Percentiles rank a stretch among this genome's conserved stretches.
phyloP scores from a whole-genome alignment of 2,888 invertebrate genomes.

The Perithous albicinctus region DNA sequence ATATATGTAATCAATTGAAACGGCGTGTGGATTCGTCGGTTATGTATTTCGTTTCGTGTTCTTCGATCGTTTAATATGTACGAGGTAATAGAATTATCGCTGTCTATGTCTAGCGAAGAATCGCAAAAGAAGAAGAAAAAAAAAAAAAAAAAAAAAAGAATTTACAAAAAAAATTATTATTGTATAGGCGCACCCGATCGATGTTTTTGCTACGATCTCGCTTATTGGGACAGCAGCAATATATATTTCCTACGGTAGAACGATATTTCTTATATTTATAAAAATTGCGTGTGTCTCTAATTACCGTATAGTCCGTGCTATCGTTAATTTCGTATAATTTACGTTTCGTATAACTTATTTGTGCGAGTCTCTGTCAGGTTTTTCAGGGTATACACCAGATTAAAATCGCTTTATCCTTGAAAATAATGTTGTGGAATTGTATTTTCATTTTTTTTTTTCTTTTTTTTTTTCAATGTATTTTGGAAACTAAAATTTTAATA shows the following conservation, averaged over 20 bases:
- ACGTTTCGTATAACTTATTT: slow-evolving; percentile 35
- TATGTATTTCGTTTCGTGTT: slow-evolving; percentile 35
- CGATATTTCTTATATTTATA: slow-evolving; percentile 53
- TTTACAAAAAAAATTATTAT: not conserved
- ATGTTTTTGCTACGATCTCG: slow-evolving; percentile 41
- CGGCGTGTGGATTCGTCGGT: not conserved
- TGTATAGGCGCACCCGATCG: slow-evolving; percentile 17
- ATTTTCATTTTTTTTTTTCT: slow-evolving; percentile 41
- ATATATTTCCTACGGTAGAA: slow-evolving; percentile 44
- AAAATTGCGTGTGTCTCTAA: slow-evolving; percentile 46
- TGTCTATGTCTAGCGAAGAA: slow-evolving; percentile 2
- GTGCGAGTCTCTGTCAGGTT: slow-evolving; percentile 46
- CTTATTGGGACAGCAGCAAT: slow-evolving; percentile 35
- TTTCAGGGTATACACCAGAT: slow-evolving; percentile 59
- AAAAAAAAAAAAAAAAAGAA: not conserved
- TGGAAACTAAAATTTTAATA: slow-evolving; percentile 15
- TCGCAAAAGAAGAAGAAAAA: not conserved
- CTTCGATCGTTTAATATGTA: slow-evolving; percentile 12
- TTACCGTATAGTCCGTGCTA: slow-evolving; percentile 21
- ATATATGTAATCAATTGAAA: slow-evolving; percentile 10
- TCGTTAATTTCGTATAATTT: slow-evolving; percentile 19
- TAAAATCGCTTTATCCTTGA: slow-evolving; percentile 35
- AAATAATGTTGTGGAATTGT: slow-evolving; percentile 47
- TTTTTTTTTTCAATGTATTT: slow-evolving; percentile 14
- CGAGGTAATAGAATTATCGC: slow-evolving; percentile 10